Evolutionary conservation across 2,797 vertebrate species (phyloP).

Genomic region (Sebastiscus albofasciatus): DNA sequence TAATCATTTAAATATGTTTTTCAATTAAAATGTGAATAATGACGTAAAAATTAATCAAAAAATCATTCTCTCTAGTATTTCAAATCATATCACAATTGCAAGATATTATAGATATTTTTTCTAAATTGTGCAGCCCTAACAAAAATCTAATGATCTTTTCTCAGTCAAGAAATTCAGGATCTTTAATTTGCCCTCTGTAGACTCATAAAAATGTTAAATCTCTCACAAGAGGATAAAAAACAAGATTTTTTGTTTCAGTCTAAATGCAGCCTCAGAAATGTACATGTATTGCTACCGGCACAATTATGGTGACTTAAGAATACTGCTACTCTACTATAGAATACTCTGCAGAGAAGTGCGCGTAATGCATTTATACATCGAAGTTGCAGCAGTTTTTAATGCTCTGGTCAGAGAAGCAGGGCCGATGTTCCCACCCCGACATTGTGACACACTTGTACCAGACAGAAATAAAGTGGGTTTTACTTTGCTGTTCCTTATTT

Average conservation of each 20-base stretch:
- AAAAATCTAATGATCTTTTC: neutral
- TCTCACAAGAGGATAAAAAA: neutral
- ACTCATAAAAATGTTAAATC: neutral
- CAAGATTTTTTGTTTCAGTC: neutral
- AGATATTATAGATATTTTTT: no score
- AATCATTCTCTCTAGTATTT: no score
- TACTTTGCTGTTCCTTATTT: conserved; percentile 80
- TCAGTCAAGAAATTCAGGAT: neutral
- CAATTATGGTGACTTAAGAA: neutral
- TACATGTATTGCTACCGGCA: neutral
- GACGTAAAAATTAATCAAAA: no score
- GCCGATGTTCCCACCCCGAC: conserved; percentile 43
- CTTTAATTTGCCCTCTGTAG: neutral
- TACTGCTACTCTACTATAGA: neutral
- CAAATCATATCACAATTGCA: no score
- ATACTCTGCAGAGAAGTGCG: neutral
- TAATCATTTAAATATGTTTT: no score
- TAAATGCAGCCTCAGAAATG: neutral
- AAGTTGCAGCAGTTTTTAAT: neutral
- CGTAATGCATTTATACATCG: neutral
- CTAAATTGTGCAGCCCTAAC: no score
- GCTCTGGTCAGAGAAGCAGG: conserved; percentile 30
- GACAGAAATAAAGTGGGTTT: conserved; percentile 75
- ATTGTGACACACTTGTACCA: conserved; percentile 75
- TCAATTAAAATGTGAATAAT: no score